Evolutionary conservation across 2,113 vertebrate genomes (phyloP).

Genomic region (Himantopus leucocephalus): DNA sequence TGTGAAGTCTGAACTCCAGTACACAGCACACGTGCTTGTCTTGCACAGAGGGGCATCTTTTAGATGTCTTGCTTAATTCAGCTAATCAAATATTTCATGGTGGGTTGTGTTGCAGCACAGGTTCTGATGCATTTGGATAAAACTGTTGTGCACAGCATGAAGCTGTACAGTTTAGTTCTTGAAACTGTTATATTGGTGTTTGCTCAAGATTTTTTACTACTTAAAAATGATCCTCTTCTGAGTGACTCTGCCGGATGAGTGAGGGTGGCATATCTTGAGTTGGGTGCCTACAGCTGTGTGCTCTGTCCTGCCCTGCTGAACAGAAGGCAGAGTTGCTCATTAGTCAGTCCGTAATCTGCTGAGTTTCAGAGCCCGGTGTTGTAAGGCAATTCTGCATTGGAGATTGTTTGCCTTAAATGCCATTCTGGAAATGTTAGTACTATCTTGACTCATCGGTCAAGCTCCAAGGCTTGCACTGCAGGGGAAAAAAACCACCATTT

Average conservation of each 20-base stretch:
- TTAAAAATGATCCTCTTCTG: not conserved
- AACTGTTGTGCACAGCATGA: not conserved
- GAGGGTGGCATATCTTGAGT: not conserved
- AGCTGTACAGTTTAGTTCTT: not conserved
- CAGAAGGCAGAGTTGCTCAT: not conserved
- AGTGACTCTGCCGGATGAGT: not conserved
- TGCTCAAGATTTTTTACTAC: not conserved
- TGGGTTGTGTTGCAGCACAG: not conserved
- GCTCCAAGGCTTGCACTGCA: not conserved
- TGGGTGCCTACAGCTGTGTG: not conserved
- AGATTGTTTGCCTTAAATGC: not conserved
- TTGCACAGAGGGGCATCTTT: not conserved
- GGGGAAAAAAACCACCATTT: not conserved
- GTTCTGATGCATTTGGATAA: not conserved
- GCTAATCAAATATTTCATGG: not conserved
- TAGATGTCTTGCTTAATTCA: not conserved
- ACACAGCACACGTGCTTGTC: fast-evolving
- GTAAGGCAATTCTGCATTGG: not conserved
- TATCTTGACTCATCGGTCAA: not conserved
- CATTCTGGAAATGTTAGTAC: not conserved
- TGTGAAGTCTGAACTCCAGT: not conserved
- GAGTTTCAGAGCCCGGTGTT: not conserved
- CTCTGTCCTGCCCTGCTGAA: not conserved
- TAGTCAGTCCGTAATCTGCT: not conserved
- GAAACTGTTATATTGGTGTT: not conserved